A percentile compares a stretch with the other conserved stretches of the same genome.
Evolutionary conservation across 2,888 invertebrate genomes (phyloP).

Genomic region (Drosophila demipolita): DNA sequence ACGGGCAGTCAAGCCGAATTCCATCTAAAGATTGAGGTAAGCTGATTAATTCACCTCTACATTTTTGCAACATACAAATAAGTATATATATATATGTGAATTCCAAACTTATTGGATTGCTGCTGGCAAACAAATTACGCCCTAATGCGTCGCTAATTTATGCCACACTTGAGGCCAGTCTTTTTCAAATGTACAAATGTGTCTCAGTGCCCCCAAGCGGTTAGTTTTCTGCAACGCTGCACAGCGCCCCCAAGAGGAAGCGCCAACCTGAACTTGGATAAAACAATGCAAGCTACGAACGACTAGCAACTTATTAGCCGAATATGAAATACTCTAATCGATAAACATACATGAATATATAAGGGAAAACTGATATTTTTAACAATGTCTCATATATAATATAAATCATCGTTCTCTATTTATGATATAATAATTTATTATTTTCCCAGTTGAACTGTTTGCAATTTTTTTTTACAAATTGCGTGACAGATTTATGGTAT

Average conservation of each 20-base stretch:
- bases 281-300: constrained; percentile 7
- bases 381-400: no score
- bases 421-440: not conserved
- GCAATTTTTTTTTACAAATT: not conserved
- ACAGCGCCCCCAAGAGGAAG: constrained; percentile 42
- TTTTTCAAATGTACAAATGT: constrained; percentile 13
- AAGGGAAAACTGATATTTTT: not conserved
- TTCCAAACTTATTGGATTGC: constrained; percentile 8
- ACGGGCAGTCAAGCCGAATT: constrained; percentile 28
- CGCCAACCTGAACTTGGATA: constrained; percentile 29
- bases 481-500: not conserved
- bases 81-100: constrained; percentile 6
- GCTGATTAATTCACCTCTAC: constrained; percentile 48
- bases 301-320: not conserved
- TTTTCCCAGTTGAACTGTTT: not conserved
- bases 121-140: not conserved
- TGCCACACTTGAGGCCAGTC: constrained; percentile 29
- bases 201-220: constrained; percentile 39
- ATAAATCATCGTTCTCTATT: not conserved
- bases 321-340: constrained; percentile 5
- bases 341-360: not conserved
- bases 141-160: constrained; percentile 42
- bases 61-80: constrained; percentile 12
- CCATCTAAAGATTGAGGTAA: constrained; percentile 50
- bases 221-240: constrained; percentile 60